phyloP scores from a whole-genome alignment of 2,888 invertebrate genomes.

The Tiliacea aurago region DNA sequence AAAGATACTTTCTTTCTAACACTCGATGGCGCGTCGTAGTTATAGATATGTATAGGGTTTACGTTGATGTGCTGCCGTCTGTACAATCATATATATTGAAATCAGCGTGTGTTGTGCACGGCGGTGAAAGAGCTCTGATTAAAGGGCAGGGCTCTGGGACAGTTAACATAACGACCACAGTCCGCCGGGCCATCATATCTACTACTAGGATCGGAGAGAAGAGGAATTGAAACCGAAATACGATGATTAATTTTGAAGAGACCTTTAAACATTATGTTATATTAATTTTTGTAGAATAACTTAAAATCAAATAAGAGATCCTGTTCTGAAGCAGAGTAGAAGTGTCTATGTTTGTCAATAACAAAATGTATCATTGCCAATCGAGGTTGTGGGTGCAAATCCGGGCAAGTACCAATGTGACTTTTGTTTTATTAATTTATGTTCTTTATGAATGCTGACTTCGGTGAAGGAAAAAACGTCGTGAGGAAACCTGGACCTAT shows the following conservation, averaged over 20 bases:
- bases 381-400: neutral
- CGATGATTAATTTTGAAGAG: too few relatives aligned
- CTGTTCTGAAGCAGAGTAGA: too few relatives aligned
- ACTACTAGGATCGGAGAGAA: conserved; percentile 8
- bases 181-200: conserved; percentile 55
- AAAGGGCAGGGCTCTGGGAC: conserved; percentile 41
- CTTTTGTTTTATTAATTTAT: neutral
- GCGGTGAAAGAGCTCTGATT: conserved; percentile 61
- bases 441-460: neutral
- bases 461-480: neutral
- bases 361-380: neutral
- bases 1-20: too few relatives aligned
- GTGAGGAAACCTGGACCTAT: neutral
- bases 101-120: conserved; percentile 19
- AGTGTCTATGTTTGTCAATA: neutral
- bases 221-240: conserved; percentile 40
- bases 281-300: neutral
- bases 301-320: neutral
- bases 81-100: conserved; percentile 35
- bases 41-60: too few relatives aligned
- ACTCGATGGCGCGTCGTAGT: too few relatives aligned
- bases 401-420: neutral
- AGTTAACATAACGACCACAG: conserved; percentile 49
- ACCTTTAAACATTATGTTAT: neutral
- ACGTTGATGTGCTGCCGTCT: too few relatives aligned